Evolutionary conservation across 1,140 invertebrate genomes (phyloP), one percentile per base, ranked within the genome.

Genomic region (Drosophila subobscura): DNA sequence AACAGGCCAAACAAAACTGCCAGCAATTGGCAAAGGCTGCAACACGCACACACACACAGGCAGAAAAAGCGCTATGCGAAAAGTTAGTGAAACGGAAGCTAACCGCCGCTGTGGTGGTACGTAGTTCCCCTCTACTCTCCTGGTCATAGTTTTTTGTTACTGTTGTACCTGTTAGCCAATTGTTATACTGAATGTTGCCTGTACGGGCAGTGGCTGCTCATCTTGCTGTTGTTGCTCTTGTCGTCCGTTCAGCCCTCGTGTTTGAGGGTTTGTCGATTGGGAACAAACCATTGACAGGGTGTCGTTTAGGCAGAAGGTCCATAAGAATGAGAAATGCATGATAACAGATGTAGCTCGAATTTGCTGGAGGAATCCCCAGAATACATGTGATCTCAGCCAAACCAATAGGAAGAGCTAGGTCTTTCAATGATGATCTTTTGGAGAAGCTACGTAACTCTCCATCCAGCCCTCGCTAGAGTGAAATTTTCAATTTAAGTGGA

Each of bases 11-110:
- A 37, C 33, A 37, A 37, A 51, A 33, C 42, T 12, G 63, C n/a
- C 42, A 47, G 65, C 63, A 55, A 68, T 68, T 70, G 66, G 58
- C 44, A 42, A 64, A 12, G 42, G n/a, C 27, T 70, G 37, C 56
- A 57, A 41, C 46, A 72, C 33, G 12, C 33, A 27, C 25, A 27
- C 25, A 27, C 25, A 27, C 25, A 5, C 25, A 27, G 5, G 6
- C 25, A 58, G 61, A 59, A 71, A 86, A 81, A 83, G 71, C 66
- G 75, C 83, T 71, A 64, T 77, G 81, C 78, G 75, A 83, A 84
- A 76, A 88, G 84, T 88, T 88, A 72, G 56, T 77, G 77, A 83
- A 88, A 77, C 83, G 83, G 77, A 88, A 76, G 60, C 66, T 47
- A 72, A 79, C 70, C 61, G 56, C 70, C 65, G 51, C 56, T 72